Percentiles rank a stretch among this genome's conserved stretches.
These are phyloP conservation scores for Drosophila setifemur DNA, from an alignment of 1,140 invertebrate species.

Conservation along the genomic window DNA sequence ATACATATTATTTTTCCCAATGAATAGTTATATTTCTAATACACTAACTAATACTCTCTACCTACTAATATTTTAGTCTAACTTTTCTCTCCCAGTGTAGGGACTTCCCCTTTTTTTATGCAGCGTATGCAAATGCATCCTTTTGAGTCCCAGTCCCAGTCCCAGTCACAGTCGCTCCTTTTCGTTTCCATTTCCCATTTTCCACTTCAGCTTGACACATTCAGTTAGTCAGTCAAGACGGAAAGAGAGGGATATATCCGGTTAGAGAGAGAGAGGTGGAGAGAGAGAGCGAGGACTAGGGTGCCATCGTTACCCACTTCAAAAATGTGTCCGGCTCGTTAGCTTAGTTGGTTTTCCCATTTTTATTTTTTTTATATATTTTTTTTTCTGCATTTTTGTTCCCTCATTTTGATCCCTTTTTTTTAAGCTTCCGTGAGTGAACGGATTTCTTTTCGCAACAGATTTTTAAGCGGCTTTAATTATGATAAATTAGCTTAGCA, in stretches of 20 bases:
- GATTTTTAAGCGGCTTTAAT: constrained; percentile 44
- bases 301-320: constrained; percentile 29
- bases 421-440: too few species aligned
- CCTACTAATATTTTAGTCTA: too few species aligned
- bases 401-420: neutral
- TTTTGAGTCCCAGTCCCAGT: too few species aligned
- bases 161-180: constrained; percentile 5
- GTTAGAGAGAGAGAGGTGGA: neutral
- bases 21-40: too few species aligned
- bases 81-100: too few species aligned
- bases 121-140: too few species aligned
- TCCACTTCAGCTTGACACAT: constrained; percentile 10
- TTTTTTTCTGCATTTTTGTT: neutral
- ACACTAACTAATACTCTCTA: too few species aligned
- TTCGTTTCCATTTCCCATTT: constrained; percentile 3
- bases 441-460: neutral
- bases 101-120: too few species aligned
- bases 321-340: constrained; percentile 49
- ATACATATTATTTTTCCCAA: too few species aligned
- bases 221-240: constrained; percentile 30
- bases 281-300: neutral
- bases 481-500: constrained; percentile 46
- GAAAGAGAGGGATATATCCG: neutral
- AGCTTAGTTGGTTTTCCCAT: constrained; percentile 19
- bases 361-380: neutral